These are phyloP conservation scores for Lithobates sylvaticus DNA, from an alignment of 2,797 vertebrate genomes.

Conservation along the genomic window DNA sequence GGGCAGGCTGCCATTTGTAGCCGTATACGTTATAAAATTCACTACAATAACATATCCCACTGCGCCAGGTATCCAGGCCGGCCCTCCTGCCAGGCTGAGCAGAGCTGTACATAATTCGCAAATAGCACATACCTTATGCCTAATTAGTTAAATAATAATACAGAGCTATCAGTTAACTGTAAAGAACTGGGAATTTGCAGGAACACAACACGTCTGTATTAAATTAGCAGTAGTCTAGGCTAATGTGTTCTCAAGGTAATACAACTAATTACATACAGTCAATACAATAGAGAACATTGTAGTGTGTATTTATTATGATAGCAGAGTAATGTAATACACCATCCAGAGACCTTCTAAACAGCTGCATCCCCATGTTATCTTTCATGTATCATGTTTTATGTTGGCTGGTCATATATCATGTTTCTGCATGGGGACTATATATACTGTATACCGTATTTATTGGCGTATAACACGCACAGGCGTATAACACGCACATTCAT, in stretches of 20 bases:
- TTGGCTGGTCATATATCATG: background rate
- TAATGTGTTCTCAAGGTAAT: conserved; percentile 60
- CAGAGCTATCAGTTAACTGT: conserved; percentile 56
- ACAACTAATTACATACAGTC: conserved; percentile 59
- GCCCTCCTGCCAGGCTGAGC: conserved; percentile 5
- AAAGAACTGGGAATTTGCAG: conserved; percentile 59
- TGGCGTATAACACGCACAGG: no score
- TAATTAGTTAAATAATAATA: conserved; percentile 61
- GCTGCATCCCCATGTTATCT: conserved; percentile 1
- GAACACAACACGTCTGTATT: conserved; percentile 54
- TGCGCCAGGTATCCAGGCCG: background rate
- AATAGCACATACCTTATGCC: conserved; percentile 35
- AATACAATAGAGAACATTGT: conserved; percentile 55
- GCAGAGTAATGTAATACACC: conserved; percentile 19
- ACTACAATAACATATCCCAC: background rate
- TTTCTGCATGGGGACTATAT: background rate
- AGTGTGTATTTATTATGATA: conserved; percentile 24
- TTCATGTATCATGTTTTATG: background rate
- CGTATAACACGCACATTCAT: no score
- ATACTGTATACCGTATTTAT: no score
- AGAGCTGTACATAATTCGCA: conserved; percentile 7
- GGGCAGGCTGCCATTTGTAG: no score
- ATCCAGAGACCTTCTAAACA: conserved; percentile 3
- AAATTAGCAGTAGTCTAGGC: conserved; percentile 54
- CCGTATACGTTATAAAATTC: no score